Base-by-base conservation (phyloP, 2,113 vertebrate genomes). In the Tachysurus fulvidraco region DNA sequence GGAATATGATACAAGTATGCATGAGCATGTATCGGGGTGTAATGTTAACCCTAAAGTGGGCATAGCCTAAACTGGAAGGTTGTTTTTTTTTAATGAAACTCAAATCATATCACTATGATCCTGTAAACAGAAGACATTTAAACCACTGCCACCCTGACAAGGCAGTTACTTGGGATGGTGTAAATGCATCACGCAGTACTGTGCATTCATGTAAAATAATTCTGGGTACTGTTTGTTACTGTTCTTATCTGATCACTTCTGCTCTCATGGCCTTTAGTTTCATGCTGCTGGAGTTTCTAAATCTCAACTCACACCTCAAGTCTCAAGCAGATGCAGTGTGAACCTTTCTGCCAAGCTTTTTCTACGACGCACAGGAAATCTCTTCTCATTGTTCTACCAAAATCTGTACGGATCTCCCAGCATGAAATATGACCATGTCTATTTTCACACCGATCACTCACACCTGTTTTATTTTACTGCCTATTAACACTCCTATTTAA, bases 321-420 rank as follows among this genome's bases (percentile, higher is more conserved):
- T 80, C 28, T 80, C 19, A 80, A 80, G 13, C 30, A 80, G 55
- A 80, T 80, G 78, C 55, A 36, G 54, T 59, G 55, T 59, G 11
- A 59, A 59, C 3, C 78, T 80, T 23, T 59, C 6, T 23, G 77
- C 50, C 46, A 78, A 55, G n/a, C 16, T 36, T 79, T 57, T 78
- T 36, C 52, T 11, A 16, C 8, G 30, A 30, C 30, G n/a, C 55
- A 79, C 36, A 30, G 23, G 46, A 16, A 77, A 13, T 13, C 6
- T 54, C 23, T 1, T 50, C 46, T 74, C 46, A 50, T 74, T 25
- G 44, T 46, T 50, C 5, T 50, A 50, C 8, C 8, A 50, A 50
- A 50, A n/a, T 50, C 25, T 76, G 23, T 59, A 9, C 5, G 5
- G 46, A 50, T 50, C 46, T 9, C 46, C 1, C 46, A 50, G 46